Evolutionary conservation across 2,797 vertebrate genomes (phyloP).

Genomic region (Muscicapa striata): DNA sequence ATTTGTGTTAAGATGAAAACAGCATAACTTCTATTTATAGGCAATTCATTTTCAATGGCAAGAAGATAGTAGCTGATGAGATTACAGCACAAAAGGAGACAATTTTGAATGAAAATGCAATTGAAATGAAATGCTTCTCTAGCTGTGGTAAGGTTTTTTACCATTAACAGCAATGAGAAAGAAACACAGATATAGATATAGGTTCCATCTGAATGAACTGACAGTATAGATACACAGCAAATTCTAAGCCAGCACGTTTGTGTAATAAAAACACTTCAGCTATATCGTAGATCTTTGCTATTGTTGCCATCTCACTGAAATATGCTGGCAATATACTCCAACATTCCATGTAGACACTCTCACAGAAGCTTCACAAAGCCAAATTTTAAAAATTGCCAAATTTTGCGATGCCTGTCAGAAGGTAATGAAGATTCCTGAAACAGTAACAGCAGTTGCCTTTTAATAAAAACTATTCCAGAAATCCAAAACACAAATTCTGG

Average conservation of each 20-base stretch:
- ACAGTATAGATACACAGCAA: not conserved
- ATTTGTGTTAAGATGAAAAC: not conserved
- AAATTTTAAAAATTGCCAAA: not conserved
- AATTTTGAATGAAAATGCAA: not conserved
- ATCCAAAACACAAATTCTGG: not conserved
- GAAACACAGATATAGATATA: not conserved
- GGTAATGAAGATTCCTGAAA: not conserved
- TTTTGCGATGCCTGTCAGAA: not conserved
- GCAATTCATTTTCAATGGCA: not conserved
- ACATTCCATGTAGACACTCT: not conserved
- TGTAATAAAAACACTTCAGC: not conserved
- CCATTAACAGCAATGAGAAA: not conserved
- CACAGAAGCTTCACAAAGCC: not conserved
- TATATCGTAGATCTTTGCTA: not conserved
- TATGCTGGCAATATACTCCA: not conserved
- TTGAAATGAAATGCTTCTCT: not conserved
- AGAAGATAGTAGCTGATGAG: not conserved
- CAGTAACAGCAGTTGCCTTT: fast-evolving
- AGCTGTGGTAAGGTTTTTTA: not conserved
- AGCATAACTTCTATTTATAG: not conserved
- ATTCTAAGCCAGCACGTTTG: not conserved
- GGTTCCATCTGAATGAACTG: not conserved
- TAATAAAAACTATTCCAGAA: not conserved
- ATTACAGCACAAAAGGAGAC: not conserved
- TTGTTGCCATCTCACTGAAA: not conserved